Percentiles rank a stretch among this genome's conserved stretches.
Evolutionary conservation across 2,888 invertebrate species (phyloP).

Genomic region (Drosophila fungiperda): DNA sequence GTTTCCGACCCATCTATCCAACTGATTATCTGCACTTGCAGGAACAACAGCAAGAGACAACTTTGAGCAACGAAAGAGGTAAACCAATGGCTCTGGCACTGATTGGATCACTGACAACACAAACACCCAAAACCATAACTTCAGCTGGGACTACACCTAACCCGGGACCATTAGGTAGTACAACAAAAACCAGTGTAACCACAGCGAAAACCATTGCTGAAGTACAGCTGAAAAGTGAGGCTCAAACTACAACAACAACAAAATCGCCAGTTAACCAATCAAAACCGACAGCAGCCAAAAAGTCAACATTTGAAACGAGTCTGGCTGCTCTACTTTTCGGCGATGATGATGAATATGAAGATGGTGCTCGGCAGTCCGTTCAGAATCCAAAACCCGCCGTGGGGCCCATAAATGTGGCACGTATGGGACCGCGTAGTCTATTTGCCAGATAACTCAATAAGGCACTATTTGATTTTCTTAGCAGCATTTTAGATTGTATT

Average conservation of each 20-base stretch:
- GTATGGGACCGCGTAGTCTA: constrained; percentile 81
- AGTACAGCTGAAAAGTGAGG: constrained; percentile 3
- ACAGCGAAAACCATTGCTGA: constrained; percentile 3
- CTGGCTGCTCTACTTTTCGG: constrained; percentile 84
- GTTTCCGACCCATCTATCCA: constrained; percentile 89
- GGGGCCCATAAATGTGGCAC: constrained; percentile 78
- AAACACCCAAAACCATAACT: constrained; percentile 13
- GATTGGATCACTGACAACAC: constrained; percentile 16
- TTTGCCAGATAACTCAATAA: constrained; percentile 59
- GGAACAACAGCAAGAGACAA: constrained; percentile 60
- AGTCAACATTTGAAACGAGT: constrained; percentile 83
- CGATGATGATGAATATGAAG: constrained; percentile 78
- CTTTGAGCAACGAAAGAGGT: constrained; percentile 13
- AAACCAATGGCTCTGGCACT: constrained; percentile 57
- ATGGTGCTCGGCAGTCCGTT: constrained; percentile 62
- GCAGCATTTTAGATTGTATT: constrained; percentile 70
- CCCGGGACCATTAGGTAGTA: constrained; percentile 7
- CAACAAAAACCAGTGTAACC: constrained; percentile 9
- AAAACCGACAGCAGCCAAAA: constrained; percentile 67
- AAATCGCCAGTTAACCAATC: constrained; percentile 35
- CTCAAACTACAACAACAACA: constrained; percentile 24
- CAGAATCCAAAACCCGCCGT: constrained; percentile 58
- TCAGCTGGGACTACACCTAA: constrained; percentile 4
- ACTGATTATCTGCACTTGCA: constrained; percentile 77
- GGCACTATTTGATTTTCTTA: constrained; percentile 35